phyloP scores from a whole-genome alignment of 2,797 vertebrate genomes.

The Chrysocyon brachyurus region DNA sequence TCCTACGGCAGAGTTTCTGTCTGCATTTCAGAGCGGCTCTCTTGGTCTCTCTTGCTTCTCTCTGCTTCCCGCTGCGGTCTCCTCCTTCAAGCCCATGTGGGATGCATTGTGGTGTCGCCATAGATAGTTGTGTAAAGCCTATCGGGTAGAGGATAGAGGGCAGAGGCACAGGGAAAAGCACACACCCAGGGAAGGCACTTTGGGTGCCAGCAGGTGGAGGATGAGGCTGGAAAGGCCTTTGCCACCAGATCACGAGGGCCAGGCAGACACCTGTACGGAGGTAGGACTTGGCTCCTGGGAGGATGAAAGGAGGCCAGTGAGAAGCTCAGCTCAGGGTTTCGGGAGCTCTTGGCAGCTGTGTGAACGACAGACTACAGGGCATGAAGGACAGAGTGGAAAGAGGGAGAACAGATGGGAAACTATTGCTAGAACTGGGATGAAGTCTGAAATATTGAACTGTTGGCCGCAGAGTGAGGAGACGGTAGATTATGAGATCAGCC shows the following conservation, averaged over 20 bases:
- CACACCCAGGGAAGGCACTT: accelerated
- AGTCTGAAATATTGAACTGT: neutral
- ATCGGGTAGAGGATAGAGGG: neutral
- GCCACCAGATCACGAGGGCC: neutral
- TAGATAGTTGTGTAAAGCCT: neutral
- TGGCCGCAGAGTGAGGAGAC: neutral
- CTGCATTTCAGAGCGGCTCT: neutral
- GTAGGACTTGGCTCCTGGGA: neutral
- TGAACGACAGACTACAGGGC: neutral
- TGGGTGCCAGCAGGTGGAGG: neutral
- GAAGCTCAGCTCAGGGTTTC: neutral
- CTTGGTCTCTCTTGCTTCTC: neutral
- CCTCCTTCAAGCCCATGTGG: neutral
- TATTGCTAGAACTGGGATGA: neutral
- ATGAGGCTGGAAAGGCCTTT: neutral
- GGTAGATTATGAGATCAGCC: neutral
- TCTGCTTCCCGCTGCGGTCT: neutral
- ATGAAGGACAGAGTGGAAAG: neutral
- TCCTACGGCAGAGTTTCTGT: neutral
- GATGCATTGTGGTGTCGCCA: accelerated
- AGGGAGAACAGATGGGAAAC: neutral
- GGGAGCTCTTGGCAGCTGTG: neutral
- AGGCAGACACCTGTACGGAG: neutral
- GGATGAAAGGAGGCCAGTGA: neutral
- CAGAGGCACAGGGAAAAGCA: neutral